Evolutionary conservation across 92 coral and sea anemone species (phyloP).

Genomic region (Virgularia gustaviana): DNA sequence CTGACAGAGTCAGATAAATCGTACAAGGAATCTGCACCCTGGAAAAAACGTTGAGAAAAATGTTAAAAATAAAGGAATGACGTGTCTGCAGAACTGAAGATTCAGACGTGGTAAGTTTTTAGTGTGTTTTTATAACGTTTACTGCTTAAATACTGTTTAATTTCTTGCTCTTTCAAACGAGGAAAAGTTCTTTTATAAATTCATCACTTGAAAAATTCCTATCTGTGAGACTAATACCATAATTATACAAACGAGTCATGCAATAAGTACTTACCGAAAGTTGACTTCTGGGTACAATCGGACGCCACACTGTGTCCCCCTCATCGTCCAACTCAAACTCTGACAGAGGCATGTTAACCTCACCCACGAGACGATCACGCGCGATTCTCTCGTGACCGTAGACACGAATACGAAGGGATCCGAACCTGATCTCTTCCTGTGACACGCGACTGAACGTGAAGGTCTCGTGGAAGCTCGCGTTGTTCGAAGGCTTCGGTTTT

Average conservation of each 20-base stretch:
- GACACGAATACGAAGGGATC: slow-evolving; percentile 76
- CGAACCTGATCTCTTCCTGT: slow-evolving; percentile 78
- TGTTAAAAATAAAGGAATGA: neutral
- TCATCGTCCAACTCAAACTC: slow-evolving; percentile 95
- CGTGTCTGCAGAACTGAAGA: too few species aligned
- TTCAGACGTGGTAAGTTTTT: too few species aligned
- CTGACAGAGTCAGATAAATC: slow-evolving; percentile 96
- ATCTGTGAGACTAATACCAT: too few species aligned
- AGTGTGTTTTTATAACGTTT: neutral
- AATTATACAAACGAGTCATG: slow-evolving; percentile 6
- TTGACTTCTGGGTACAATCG: slow-evolving; percentile 87
- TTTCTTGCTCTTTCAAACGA: neutral
- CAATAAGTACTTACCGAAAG: slow-evolving; percentile 67
- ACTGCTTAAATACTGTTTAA: neutral
- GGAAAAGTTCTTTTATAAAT: neutral
- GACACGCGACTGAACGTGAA: slow-evolving; percentile 91
- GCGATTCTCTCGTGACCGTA: slow-evolving; percentile 94
- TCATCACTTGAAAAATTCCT: neutral
- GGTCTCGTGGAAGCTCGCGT: slow-evolving; percentile 95
- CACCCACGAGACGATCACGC: slow-evolving; percentile 86
- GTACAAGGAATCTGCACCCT: slow-evolving; percentile 98
- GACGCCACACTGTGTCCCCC: slow-evolving; percentile 81
- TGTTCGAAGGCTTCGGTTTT: slow-evolving; percentile 85
- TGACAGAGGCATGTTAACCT: slow-evolving; percentile 67
- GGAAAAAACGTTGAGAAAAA: neutral